These are phyloP conservation scores for Tetrao urogallus DNA, from an alignment of 2,113 vertebrate species.

Conservation along the genomic window DNA sequence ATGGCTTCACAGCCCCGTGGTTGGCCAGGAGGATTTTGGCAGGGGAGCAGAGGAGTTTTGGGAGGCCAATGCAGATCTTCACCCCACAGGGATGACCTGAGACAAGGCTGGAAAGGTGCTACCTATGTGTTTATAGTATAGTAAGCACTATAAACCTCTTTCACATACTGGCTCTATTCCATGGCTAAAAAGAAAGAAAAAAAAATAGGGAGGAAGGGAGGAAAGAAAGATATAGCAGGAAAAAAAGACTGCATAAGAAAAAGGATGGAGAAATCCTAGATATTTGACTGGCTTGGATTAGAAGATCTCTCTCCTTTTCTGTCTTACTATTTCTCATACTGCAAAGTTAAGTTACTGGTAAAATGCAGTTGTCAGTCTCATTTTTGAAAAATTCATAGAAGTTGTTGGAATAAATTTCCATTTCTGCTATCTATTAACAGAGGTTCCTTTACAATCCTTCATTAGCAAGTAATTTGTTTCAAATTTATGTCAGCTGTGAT, in stretches of 20 bases:
- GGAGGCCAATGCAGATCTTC: not conserved
- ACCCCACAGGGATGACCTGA: not conserved
- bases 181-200: not conserved
- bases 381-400: conserved; percentile 14
- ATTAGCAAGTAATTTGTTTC: not conserved
- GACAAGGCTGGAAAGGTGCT: not conserved
- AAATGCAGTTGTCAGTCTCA: not conserved
- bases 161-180: not conserved
- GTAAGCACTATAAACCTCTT: not conserved
- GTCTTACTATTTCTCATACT: not conserved
- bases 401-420: not conserved
- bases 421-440: not conserved
- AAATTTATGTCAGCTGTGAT: not conserved
- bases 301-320: not conserved
- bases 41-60: not conserved
- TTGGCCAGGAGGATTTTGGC: not conserved
- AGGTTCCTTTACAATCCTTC: not conserved
- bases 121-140: not conserved
- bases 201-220: not conserved
- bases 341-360: not conserved
- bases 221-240: not conserved
- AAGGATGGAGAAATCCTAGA: fast-evolving
- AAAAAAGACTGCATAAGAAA: not conserved
- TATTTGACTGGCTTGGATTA: not conserved
- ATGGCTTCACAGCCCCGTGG: not conserved